Base-by-base conservation (phyloP, 2,113 vertebrate species). In the Macquaria australasica region DNA sequence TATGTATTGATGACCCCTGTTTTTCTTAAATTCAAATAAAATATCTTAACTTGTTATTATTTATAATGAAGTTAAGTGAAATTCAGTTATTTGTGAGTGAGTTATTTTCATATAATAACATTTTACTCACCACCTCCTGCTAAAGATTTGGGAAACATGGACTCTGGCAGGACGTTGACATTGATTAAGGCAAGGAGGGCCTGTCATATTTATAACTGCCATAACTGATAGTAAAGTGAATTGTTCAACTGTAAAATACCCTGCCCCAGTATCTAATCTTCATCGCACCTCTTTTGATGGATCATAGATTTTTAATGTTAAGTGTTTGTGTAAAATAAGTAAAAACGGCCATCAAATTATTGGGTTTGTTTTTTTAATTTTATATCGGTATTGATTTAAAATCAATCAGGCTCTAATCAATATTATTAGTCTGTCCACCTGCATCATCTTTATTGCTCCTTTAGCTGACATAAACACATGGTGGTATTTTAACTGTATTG, bases 401-500 rank as follows among this genome's bases (percentile, higher is more conserved):
- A 74, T 78, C 64, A 63, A 6, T 85, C 37, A 39, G 34, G 34
- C 64, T 66, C 4, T 31, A 55, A 76, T 84, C 43, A 25, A 34
- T 71, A 76, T 71, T 7, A 66, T 73, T 70, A 63, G 3, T 23
- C 20, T 55, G 18, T 63, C 60, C 8, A 45, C 62, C 39, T 55
- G 37, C 16, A 20, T 12, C 9, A 45, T 23, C 15, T 16, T 21
- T 11, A 53, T 45, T 68, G 62, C 39, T 21, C 31, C 25, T 66
- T 60, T 10, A 74, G 51, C n/a, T 64, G 71, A 71, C 69, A 37
- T 41, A 60, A 73, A 70, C 66, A 67, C 63, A 63, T 34, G 31
- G n/a, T 43, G 55, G 14, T 62, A 39, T 73, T 75, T 63, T 53
- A 60, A 59, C 59, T 43, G 37, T 64, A 78, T 72, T 67, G 77